Conservation (phyloP, 2,888 invertebrate species). For the Pinctada fucata region DNA sequence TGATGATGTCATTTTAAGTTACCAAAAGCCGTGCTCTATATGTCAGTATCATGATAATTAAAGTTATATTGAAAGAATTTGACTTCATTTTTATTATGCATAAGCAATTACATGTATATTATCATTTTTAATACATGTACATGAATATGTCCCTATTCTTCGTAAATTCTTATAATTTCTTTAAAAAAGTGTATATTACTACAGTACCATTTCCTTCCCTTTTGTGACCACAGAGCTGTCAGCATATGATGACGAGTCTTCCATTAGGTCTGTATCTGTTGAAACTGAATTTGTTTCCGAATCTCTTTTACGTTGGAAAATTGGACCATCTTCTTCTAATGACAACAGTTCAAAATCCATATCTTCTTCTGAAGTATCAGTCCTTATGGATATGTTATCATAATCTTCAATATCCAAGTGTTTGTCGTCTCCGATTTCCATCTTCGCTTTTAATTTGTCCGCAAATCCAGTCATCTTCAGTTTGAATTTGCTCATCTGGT, state of each 20-base stretch:
- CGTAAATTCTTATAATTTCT: no score
- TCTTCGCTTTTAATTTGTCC: constrained; percentile 75
- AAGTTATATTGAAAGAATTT: no score
- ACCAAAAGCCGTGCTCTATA: no score
- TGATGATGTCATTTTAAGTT: no score
- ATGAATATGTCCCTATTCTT: no score
- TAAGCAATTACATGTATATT: no score
- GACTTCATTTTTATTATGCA: no score
- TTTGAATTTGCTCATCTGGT: constrained; percentile 85
- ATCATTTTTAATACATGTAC: no score
- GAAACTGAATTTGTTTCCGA: constrained; percentile 57
- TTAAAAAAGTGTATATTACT: no score
- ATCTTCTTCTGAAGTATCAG: constrained; percentile 92
- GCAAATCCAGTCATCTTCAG: constrained; percentile 89
- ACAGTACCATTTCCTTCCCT: constrained; percentile 60
- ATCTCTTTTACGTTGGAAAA: constrained; percentile 76
- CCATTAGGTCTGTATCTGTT: constrained; percentile 56
- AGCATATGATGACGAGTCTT: constrained; percentile 65
- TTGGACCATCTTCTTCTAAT: constrained; percentile 80
- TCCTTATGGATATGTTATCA: constrained; percentile 86
- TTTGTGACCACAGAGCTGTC: constrained; percentile 59
- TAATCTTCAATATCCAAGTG: constrained; percentile 80
- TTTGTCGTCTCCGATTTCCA: constrained; percentile 57
- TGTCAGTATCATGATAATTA: no score
- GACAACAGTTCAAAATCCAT: constrained; percentile 88